phyloP scores from a whole-genome alignment of 2,113 vertebrate genomes.

The Entelurus aequoreus region DNA sequence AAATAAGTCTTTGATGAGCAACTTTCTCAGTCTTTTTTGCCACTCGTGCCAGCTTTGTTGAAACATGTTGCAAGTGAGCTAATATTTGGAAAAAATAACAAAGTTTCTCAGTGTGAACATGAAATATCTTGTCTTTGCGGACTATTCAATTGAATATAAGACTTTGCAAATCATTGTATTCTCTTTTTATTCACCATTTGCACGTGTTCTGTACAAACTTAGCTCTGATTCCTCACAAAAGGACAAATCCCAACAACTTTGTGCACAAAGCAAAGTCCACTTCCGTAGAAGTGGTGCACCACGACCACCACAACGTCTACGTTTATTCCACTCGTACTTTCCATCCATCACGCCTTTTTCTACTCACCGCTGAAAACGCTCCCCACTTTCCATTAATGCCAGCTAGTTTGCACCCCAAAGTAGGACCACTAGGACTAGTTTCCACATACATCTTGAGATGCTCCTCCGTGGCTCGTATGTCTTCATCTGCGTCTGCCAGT shows the following conservation, averaged over 20 bases:
- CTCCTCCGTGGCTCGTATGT: slow-evolving; percentile 25
- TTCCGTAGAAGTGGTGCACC: background rate
- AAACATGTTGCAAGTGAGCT: too few species aligned
- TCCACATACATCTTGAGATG: slow-evolving; percentile 74
- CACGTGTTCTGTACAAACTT: too few species aligned
- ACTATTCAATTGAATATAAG: too few species aligned
- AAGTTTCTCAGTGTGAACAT: too few species aligned
- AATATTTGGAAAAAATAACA: too few species aligned
- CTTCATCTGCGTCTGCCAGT: slow-evolving; percentile 3
- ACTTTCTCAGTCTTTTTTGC: too few species aligned
- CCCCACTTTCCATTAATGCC: background rate
- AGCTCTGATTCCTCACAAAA: background rate
- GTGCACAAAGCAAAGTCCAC: background rate
- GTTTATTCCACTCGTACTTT: slow-evolving; percentile 5
- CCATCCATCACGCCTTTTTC: slow-evolving; percentile 16
- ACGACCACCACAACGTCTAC: background rate
- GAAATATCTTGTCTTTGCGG: too few species aligned
- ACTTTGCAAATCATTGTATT: too few species aligned
- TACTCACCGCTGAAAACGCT: slow-evolving; percentile 4
- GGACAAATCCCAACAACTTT: too few species aligned
- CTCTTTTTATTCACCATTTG: too few species aligned
- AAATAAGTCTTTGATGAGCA: too few species aligned
- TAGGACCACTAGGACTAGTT: slow-evolving; percentile 59
- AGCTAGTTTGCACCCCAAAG: background rate
- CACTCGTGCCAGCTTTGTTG: too few species aligned